Conservation (phyloP, 2,113 vertebrate genomes). For the Myotis brandtii region DNA sequence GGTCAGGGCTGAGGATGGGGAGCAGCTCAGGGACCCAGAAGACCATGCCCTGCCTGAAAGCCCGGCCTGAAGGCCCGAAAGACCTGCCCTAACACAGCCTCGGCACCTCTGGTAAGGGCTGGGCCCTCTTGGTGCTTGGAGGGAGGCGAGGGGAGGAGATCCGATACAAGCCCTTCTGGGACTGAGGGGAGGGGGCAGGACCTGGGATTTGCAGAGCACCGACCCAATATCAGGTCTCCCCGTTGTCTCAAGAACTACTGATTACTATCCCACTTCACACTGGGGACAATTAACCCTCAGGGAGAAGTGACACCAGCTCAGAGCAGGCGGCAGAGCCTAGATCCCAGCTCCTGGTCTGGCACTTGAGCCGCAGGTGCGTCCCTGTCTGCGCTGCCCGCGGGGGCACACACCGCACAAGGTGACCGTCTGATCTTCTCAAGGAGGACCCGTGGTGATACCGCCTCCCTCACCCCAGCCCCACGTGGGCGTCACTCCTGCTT, state of each 20-base stretch:
- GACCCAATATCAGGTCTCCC: neutral
- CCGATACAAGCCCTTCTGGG: neutral
- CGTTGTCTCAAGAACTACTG: neutral
- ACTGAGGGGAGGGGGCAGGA: neutral
- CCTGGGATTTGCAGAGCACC: neutral
- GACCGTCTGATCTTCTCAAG: neutral
- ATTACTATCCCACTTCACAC: neutral
- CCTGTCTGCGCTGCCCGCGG: neutral
- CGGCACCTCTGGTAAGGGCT: constrained; percentile 65
- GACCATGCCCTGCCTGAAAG: neutral
- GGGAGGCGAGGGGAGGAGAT: neutral
- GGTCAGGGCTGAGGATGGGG: constrained; percentile 35
- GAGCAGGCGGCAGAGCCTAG: neutral
- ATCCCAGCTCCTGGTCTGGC: neutral
- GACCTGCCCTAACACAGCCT: neutral
- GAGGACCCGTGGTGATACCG: neutral
- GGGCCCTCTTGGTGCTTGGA: neutral
- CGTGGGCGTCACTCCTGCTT: neutral
- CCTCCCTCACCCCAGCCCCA: neutral
- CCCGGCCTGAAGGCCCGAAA: neutral
- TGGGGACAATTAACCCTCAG: neutral
- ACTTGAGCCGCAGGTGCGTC: fast-evolving
- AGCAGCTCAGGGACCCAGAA: neutral
- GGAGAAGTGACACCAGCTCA: neutral
- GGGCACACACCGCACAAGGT: fast-evolving